Evolutionary conservation across 2,797 vertebrate species (phyloP).

Genomic region (Neoniphon sammara): DNA sequence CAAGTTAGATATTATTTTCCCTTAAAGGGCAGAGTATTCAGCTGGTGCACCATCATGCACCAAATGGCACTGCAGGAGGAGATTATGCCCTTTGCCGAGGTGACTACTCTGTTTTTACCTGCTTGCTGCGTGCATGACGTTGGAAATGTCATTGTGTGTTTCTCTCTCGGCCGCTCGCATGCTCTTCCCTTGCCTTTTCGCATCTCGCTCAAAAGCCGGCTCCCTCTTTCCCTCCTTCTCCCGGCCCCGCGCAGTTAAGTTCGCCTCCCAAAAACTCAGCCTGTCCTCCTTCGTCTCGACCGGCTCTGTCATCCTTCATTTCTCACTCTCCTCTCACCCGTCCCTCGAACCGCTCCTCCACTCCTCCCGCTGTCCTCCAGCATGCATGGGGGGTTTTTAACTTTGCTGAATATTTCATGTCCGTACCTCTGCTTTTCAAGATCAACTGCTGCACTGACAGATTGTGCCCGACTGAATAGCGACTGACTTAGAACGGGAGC

Average conservation of each 20-base stretch:
- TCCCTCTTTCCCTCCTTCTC: not conserved
- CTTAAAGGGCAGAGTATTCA: constrained; percentile 41
- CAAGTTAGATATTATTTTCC: constrained; percentile 3
- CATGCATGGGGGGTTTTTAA: not conserved
- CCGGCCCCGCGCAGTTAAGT: not conserved
- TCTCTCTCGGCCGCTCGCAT: constrained; percentile 11
- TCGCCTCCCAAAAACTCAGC: not conserved
- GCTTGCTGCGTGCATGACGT: constrained; percentile 17
- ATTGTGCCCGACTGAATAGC: not conserved
- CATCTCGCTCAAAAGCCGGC: not conserved
- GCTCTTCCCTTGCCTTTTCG: not conserved
- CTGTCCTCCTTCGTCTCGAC: not conserved
- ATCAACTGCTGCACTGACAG: constrained; percentile 28
- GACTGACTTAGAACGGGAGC: constrained; percentile 5
- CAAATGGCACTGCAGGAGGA: constrained; percentile 29
- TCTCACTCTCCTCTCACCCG: not conserved
- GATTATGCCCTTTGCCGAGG: constrained; percentile 50
- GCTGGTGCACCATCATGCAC: constrained; percentile 14
- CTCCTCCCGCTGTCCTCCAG: not conserved
- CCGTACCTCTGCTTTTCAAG: constrained; percentile 19
- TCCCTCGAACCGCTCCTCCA: constrained; percentile 6
- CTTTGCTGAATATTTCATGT: constrained; percentile 47
- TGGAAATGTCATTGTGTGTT: constrained; percentile 25
- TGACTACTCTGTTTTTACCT: constrained; percentile 23
- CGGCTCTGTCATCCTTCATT: constrained; percentile 19